Evolutionary conservation across 2,797 vertebrate genomes (phyloP).

Genomic region (Cyprinodon diabolis): DNA sequence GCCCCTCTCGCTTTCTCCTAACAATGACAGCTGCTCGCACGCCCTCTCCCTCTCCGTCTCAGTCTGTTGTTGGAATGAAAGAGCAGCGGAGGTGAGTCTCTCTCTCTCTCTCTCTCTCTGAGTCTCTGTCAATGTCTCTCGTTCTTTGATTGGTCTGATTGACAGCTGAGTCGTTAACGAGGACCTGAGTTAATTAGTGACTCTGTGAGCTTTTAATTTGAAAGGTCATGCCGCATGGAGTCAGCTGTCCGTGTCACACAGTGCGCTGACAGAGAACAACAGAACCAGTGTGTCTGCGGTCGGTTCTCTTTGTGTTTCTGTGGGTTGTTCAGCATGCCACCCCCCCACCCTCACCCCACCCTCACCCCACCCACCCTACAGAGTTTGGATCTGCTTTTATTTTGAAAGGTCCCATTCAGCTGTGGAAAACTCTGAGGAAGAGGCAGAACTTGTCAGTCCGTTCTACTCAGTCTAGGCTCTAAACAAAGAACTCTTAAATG

Average conservation of each 20-base stretch:
- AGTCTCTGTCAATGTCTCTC: conserved; percentile 25
- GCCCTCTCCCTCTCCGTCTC: conserved; percentile 22
- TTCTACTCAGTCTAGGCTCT: not conserved
- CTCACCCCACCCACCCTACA: too few relatives aligned
- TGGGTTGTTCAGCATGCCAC: not conserved
- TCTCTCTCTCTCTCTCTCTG: conserved; percentile 26
- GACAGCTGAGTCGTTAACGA: conserved; percentile 10
- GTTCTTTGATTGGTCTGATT: conserved; percentile 27
- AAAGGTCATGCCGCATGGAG: not conserved
- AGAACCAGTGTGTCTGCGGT: not conserved
- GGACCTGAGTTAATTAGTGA: conserved; percentile 1
- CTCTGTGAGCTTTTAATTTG: not conserved
- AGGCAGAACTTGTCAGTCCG: not conserved
- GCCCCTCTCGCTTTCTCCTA: conserved; percentile 56
- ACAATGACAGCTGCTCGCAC: conserved; percentile 64
- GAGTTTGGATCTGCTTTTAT: not conserved
- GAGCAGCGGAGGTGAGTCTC: conserved; percentile 16
- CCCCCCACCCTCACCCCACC: too few relatives aligned
- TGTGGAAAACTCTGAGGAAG: too few relatives aligned
- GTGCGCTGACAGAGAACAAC: not conserved
- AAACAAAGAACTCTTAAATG: not conserved
- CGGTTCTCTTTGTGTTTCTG: not conserved
- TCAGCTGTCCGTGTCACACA: not conserved
- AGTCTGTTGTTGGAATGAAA: conserved; percentile 24
- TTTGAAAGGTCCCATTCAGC: not conserved